Conservation (phyloP, 2,113 vertebrate species). For the Dicentrarchus labrax region DNA sequence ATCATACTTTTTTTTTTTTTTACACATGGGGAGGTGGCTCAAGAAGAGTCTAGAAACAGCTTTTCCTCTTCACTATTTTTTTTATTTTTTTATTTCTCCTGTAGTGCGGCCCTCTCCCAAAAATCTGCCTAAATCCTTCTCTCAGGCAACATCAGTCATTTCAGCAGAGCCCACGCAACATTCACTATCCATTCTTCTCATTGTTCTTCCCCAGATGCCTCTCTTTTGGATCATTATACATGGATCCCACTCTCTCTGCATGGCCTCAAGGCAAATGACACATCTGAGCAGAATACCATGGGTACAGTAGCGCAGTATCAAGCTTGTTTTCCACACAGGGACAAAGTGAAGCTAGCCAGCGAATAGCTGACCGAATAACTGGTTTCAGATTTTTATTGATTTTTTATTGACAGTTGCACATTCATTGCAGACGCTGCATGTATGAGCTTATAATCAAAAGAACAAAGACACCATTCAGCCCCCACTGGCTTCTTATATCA, state of each 20-base stretch:
- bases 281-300: constrained; percentile 47
- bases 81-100: constrained; percentile 11
- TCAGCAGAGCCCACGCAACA: constrained; percentile 64
- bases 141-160: constrained; percentile 56
- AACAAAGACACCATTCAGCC: not conserved
- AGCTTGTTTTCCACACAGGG: constrained; percentile 23
- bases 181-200: constrained; percentile 49
- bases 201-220: constrained; percentile 48
- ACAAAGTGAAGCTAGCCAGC: constrained; percentile 6
- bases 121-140: constrained; percentile 24
- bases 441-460: not conserved
- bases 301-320: constrained; percentile 31
- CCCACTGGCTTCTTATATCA: not conserved
- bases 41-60: constrained; percentile 45
- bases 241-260: constrained; percentile 62
- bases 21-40: constrained; percentile 50
- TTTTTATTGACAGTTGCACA: not conserved
- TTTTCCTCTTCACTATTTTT: not conserved
- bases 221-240: constrained; percentile 53
- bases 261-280: constrained; percentile 58
- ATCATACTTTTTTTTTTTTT: constrained; percentile 12
- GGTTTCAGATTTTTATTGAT: not conserved
- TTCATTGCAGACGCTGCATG: not conserved
- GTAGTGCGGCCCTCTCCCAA: constrained; percentile 24
- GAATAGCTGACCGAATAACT: not conserved